phyloP scores from a whole-genome alignment of 2,888 invertebrate genomes.

The Leptopilina drosophilae region DNA sequence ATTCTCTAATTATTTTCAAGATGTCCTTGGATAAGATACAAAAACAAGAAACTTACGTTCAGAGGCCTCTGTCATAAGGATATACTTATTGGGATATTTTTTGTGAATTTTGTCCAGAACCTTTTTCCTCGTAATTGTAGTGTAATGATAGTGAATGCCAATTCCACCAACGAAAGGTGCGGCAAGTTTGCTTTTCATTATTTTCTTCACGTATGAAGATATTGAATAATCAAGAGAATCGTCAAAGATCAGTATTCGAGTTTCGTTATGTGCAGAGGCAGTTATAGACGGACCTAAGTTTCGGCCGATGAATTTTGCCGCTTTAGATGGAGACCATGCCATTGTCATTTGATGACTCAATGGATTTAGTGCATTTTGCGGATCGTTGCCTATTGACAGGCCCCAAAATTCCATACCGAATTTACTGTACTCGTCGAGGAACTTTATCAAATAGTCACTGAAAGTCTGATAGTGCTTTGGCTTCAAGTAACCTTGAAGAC shows the following conservation, averaged over 20 bases:
- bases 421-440: conserved; percentile 86
- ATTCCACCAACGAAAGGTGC: not conserved
- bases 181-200: not conserved
- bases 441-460: conserved; percentile 89
- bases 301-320: conserved; percentile 83
- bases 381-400: conserved; percentile 93
- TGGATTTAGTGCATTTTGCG: conserved; percentile 80
- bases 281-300: conserved; percentile 87
- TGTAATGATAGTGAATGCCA: not conserved
- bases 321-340: conserved; percentile 84
- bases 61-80: conserved; percentile 90
- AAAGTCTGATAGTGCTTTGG: conserved; percentile 85
- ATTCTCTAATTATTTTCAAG: not conserved
- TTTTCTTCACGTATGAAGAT: not conserved
- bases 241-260: conserved; percentile 87
- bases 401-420: conserved; percentile 88
- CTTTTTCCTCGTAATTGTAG: conserved; percentile 32
- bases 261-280: conserved; percentile 79
- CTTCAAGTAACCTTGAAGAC: conserved; percentile 69
- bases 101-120: conserved; percentile 81
- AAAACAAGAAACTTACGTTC: conserved; percentile 77
- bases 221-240: conserved; percentile 75
- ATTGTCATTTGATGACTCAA: conserved; percentile 83
- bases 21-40: not conserved
- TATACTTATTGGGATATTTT: conserved; percentile 83